Evolutionary conservation across 2,888 invertebrate genomes (phyloP).

Genomic region (Ichneumoninae sp.): DNA sequence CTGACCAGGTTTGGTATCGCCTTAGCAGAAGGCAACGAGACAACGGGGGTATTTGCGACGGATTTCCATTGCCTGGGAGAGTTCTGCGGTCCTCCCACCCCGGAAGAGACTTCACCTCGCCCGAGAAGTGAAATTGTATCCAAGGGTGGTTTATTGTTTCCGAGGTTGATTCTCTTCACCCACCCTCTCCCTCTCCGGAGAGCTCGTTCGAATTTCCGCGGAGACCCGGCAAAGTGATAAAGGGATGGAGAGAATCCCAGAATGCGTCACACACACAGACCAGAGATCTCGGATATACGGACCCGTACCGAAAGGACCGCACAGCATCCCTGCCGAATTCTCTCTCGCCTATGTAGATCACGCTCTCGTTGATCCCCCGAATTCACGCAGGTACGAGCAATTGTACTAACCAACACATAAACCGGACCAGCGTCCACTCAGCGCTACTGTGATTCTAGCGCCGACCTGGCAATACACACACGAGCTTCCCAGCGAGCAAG

Average conservation of each 20-base stretch:
- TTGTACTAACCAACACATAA: constrained; percentile 51
- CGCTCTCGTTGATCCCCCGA: background rate
- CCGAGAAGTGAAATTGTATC: constrained; percentile 6
- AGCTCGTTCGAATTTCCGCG: constrained; percentile 7
- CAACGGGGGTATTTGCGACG: background rate
- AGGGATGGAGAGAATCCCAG: constrained; percentile 6
- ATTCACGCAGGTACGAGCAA: constrained; percentile 54
- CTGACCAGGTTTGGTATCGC: background rate
- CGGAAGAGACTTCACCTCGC: background rate
- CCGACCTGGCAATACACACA: background rate
- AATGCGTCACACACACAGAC: background rate
- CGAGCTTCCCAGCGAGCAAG: background rate
- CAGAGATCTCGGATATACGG: background rate
- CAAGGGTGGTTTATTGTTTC: constrained; percentile 1
- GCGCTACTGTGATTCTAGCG: constrained; percentile 24
- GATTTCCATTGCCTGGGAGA: background rate
- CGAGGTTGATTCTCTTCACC: background rate
- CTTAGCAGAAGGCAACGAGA: background rate
- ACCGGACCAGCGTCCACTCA: constrained; percentile 57
- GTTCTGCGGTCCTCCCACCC: background rate
- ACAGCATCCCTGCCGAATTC: background rate
- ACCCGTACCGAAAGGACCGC: background rate
- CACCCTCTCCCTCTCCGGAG: background rate
- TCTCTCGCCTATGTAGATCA: background rate
- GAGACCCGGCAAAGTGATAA: constrained; percentile 5